Percentiles rank a stretch among this genome's conserved stretches.
Evolutionary conservation across 2,113 vertebrate genomes (phyloP).

Genomic region (Herpetotheres cachinnans): DNA sequence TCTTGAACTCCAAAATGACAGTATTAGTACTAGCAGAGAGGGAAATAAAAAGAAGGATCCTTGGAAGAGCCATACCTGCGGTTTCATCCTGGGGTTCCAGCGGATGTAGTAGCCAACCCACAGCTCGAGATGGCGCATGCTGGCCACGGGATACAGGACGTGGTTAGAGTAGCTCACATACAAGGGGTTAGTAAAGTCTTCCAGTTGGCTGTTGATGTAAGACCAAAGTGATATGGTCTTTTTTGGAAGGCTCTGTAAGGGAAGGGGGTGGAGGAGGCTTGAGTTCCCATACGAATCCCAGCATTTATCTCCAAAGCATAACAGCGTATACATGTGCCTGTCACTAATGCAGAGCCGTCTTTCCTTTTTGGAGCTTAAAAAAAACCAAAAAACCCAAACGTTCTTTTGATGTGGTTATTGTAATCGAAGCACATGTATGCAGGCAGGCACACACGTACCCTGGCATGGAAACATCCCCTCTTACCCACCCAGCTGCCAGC

Average conservation of each 20-base stretch:
- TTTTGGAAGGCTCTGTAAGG: constrained; percentile 85
- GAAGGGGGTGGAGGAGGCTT: constrained; percentile 3
- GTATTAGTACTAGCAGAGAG: fast-evolving
- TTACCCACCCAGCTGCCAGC: background rate
- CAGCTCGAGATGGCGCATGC: constrained; percentile 95
- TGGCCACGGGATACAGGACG: constrained; percentile 92
- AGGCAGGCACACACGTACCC: background rate
- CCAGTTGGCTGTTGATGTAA: constrained; percentile 92
- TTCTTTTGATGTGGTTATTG: background rate
- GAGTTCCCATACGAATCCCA: background rate
- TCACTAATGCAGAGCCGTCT: background rate
- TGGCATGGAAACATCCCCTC: background rate
- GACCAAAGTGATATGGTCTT: constrained; percentile 93
- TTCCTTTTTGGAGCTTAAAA: background rate
- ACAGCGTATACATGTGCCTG: background rate
- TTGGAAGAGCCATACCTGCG: constrained; percentile 74
- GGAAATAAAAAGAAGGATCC: background rate
- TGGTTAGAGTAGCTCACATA: constrained; percentile 94
- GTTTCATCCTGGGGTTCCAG: constrained; percentile 96
- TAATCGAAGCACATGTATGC: background rate
- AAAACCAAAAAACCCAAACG: fast-evolving
- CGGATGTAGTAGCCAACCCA: constrained; percentile 98
- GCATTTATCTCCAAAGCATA: background rate
- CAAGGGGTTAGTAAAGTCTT: constrained; percentile 95
- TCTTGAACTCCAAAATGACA: background rate